A percentile compares a stretch with the other conserved stretches of the same genome.
phyloP scores from a whole-genome alignment of 2,797 vertebrate species.

The Siniperca obscura region DNA sequence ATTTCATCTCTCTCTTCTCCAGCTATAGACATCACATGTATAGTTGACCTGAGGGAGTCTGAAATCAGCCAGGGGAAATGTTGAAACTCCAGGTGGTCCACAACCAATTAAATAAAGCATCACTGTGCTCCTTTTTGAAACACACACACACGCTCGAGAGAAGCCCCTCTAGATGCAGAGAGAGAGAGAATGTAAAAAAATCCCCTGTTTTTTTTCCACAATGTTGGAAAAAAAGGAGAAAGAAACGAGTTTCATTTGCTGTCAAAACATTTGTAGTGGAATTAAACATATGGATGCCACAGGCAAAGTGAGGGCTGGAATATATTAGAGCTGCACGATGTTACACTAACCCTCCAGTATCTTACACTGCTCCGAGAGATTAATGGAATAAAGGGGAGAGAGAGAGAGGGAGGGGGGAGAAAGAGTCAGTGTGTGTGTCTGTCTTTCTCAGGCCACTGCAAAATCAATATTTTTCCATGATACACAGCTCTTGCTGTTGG shows the following conservation, averaged over 20 bases:
- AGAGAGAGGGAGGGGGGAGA: neutral
- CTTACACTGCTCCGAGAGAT: constrained; percentile 75
- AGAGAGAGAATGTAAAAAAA: constrained; percentile 14
- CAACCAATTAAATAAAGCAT: constrained; percentile 85
- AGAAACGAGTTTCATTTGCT: constrained; percentile 76
- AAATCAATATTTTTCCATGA: constrained; percentile 76
- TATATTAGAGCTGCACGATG: constrained; percentile 75
- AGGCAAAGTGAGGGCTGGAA: constrained; percentile 78
- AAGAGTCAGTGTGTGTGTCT: constrained; percentile 48
- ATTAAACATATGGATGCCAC: constrained; percentile 84
- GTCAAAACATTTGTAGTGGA: constrained; percentile 85
- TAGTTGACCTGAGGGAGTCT: constrained; percentile 73
- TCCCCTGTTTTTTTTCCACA: constrained; percentile 30
- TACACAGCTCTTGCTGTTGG: constrained; percentile 53
- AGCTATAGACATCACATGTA: constrained; percentile 60
- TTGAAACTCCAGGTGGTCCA: constrained; percentile 79
- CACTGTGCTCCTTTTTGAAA: constrained; percentile 71
- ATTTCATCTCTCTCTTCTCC: constrained; percentile 52
- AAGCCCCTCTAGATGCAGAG: constrained; percentile 44
- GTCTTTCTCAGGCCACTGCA: constrained; percentile 68
- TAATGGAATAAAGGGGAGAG: constrained; percentile 77
- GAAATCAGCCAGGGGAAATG: constrained; percentile 76
- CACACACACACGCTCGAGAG: constrained; percentile 52
- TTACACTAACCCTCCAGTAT: constrained; percentile 82
- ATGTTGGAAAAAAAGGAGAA: constrained; percentile 38